Conservation (phyloP, 2,888 invertebrate species). For the Dione vanillae region DNA sequence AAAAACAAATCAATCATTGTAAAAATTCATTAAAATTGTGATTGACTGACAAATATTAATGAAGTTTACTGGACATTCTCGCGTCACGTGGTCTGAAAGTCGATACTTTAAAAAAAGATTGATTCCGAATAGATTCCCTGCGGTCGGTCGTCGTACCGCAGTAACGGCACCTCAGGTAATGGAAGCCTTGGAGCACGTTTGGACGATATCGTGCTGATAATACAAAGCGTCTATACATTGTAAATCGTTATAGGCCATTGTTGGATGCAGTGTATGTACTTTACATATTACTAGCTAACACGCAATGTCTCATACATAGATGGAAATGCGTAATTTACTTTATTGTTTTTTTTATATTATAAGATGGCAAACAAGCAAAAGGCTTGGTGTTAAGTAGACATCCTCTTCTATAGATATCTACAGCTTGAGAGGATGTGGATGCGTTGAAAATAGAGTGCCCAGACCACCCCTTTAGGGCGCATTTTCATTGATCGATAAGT, state of each 20-base stretch:
- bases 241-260: background rate
- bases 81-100: conserved; percentile 27
- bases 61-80: conserved; percentile 24
- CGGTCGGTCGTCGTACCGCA: conserved; percentile 36
- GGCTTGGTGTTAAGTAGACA: too few species aligned
- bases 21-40: conserved; percentile 21
- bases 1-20: conserved; percentile 18
- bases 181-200: conserved; percentile 26
- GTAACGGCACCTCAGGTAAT: conserved; percentile 44
- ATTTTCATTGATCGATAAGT: too few species aligned
- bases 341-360: too few species aligned
- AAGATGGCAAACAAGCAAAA: too few species aligned
- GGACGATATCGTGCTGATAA: conserved; percentile 25
- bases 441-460: too few species aligned
- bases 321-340: too few species aligned
- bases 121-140: conserved; percentile 31
- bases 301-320: background rate
- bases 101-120: conserved; percentile 24
- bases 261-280: background rate
- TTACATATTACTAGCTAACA: background rate
- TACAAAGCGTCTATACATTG: background rate
- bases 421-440: too few species aligned
- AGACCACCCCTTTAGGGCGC: too few species aligned
- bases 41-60: conserved; percentile 19
- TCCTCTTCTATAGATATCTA: too few species aligned